These are phyloP conservation scores for Diplosoma virens DNA, from an alignment of 23 tunicate genomes.

Conservation along the genomic window DNA sequence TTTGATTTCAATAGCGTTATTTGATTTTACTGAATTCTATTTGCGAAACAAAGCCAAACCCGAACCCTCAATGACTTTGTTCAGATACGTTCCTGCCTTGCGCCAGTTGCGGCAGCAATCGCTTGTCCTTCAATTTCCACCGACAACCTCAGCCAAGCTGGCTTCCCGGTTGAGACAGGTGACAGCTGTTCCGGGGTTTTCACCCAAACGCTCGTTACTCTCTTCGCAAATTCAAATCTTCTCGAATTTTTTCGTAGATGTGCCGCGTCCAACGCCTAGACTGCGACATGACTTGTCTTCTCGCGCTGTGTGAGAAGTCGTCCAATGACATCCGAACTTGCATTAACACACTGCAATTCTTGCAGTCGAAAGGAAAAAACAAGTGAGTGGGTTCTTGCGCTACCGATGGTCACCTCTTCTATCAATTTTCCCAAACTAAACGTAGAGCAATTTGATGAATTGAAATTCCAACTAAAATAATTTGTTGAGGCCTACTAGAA, in stretches of 20 bases:
- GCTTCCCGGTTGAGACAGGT: slow-evolving; percentile 75
- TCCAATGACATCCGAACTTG: slow-evolving; percentile 97
- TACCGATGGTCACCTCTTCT: no score
- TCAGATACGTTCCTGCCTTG: slow-evolving; percentile 87
- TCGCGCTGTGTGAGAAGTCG: slow-evolving; percentile 86
- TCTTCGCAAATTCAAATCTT: neutral
- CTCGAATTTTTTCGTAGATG: slow-evolving; percentile 24
- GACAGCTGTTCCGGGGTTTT: neutral
- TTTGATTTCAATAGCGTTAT: no score
- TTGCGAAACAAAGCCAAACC: no score
- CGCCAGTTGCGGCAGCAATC: slow-evolving; percentile 88
- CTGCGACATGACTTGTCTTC: slow-evolving; percentile 66
- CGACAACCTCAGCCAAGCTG: slow-evolving; percentile 51
- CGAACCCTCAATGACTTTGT: no score
- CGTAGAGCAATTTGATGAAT: no score
- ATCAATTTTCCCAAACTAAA: no score
- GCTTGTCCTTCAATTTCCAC: slow-evolving; percentile 83
- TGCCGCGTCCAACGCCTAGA: slow-evolving; percentile 55
- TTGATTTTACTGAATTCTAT: no score
- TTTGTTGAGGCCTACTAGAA: no score
- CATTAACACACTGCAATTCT: slow-evolving; percentile 92
- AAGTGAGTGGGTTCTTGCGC: no score
- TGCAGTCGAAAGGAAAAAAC: slow-evolving; percentile 57
- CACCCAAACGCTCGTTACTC: no score
- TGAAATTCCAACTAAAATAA: no score